Evolutionary conservation across 2,113 vertebrate species (phyloP), one percentile per base, ranked within the genome.

Genomic region (Empidonax traillii): DNA sequence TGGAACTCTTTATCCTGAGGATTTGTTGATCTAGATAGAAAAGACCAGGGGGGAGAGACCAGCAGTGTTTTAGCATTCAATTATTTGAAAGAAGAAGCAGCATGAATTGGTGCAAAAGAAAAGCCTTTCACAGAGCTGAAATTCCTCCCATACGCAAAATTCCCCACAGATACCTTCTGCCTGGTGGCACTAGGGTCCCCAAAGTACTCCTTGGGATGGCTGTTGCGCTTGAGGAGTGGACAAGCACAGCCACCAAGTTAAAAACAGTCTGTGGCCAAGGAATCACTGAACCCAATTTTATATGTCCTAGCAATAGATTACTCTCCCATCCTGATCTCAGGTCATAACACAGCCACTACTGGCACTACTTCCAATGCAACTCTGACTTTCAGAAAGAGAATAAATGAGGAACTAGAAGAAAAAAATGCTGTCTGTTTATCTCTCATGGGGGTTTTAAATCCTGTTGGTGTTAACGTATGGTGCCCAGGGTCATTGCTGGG

Each of bases 401-500:
- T 14, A 90, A 75, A 56, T 12, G 24, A 66, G 49, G 22, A 94
- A 66, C 43, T 58, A 51, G 46, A 87, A 87, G 16, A 9, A 33
- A 12, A 61, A 94, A 66, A 31, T 7, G 13, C 8, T 76, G 58
- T 14, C 41, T 85, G 69, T 68, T 96, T 65, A 28, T 80, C 0
- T 3, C 63, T 81, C 56, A 35, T 7, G 27, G 13, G 14, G 46
- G 9, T 33, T 87, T 81, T 21, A 82, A 89, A 87, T 82, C 78
- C 55, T 86, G 74, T 67, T 84, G 78, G 59, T 81, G 58, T 85
- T 95, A 91, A 91, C 0, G n/a, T 7, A 7, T 88, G 58, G 77
- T 92, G 87, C 79, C 27, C 65, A 72, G 81, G 90, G 79, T 96
- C 82, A 35, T 12, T 72, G 78, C 73, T 96, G 74, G 71, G 94